Percentiles rank a stretch among this genome's conserved stretches.
These are phyloP conservation scores for Drosophila silvestris DNA, from an alignment of 2,888 invertebrate genomes.

Conservation along the genomic window DNA sequence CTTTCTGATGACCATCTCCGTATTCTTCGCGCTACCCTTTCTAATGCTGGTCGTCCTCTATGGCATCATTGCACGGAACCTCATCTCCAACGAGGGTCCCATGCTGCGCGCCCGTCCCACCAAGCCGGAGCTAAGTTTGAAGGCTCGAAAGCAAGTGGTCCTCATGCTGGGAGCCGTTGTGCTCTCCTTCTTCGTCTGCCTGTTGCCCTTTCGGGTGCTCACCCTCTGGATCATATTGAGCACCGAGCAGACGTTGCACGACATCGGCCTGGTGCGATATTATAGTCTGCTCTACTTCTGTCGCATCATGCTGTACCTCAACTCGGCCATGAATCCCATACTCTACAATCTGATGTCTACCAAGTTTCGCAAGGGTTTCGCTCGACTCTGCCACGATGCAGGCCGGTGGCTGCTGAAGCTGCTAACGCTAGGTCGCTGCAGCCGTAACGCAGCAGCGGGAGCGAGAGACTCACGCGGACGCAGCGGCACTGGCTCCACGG, in stretches of 20 bases:
- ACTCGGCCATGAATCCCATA: constrained; percentile 96
- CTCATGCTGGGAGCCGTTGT: constrained; percentile 95
- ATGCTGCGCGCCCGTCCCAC: constrained; percentile 89
- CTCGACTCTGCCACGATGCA: constrained; percentile 87
- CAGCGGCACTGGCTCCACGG: constrained; percentile 77
- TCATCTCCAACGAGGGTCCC: constrained; percentile 89
- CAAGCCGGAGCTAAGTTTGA: constrained; percentile 90
- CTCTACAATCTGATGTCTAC: constrained; percentile 97
- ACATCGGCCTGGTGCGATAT: constrained; percentile 91
- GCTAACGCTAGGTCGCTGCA: constrained; percentile 65
- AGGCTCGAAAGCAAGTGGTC: constrained; percentile 93
- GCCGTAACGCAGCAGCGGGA: constrained; percentile 21
- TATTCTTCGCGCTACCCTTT: constrained; percentile 93
- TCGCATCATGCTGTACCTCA: constrained; percentile 94
- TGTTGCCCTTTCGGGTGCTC: constrained; percentile 94
- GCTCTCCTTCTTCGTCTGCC: constrained; percentile 93
- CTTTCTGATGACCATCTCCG: constrained; percentile 91
- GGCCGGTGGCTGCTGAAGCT: constrained; percentile 52
- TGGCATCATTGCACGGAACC: constrained; percentile 92
- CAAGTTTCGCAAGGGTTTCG: constrained; percentile 93
- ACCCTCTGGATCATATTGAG: constrained; percentile 93
- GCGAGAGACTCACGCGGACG: constrained; percentile 41
- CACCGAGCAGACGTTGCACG: constrained; percentile 89
- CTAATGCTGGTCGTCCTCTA: constrained; percentile 92
- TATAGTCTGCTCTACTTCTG: constrained; percentile 93